Percentiles rank a stretch among this genome's conserved stretches.
phyloP scores from a whole-genome alignment of 2,888 invertebrate species.

The Mesochorus sp. region DNA sequence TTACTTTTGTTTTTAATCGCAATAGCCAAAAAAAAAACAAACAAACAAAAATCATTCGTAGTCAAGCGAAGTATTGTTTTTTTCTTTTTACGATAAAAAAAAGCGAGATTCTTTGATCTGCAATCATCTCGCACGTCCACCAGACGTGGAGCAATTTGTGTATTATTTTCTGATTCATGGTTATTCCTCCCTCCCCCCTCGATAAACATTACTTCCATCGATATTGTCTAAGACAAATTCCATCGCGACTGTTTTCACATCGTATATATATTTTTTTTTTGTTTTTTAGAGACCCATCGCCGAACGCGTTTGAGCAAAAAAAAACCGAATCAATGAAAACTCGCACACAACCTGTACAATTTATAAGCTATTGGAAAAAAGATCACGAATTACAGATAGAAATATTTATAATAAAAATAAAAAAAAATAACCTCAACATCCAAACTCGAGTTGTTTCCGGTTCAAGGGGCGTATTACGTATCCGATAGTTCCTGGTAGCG shows the following conservation, averaged over 20 bases:
- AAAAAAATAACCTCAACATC: conserved; percentile 9
- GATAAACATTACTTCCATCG: conserved; percentile 7
- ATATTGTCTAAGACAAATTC: conserved; percentile 2
- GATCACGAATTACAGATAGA: conserved; percentile 48
- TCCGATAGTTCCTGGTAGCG: conserved; percentile 92
- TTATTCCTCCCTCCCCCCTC: no score
- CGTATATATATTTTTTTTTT: background rate
- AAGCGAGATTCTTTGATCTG: background rate
- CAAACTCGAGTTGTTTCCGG: background rate
- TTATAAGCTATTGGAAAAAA: conserved; percentile 48
- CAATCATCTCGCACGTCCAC: background rate
- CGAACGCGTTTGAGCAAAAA: background rate
- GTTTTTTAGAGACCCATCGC: background rate
- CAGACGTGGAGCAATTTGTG: background rate
- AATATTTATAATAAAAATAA: conserved; percentile 49
- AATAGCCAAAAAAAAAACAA: conserved; percentile 28
- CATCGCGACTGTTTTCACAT: background rate
- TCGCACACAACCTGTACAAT: conserved; percentile 9
- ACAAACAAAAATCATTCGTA: conserved; percentile 30
- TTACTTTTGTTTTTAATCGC: background rate
- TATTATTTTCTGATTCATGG: background rate
- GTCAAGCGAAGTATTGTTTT: conserved; percentile 46
- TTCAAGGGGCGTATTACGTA: conserved; percentile 73
- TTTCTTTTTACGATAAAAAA: background rate
- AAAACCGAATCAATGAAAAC: background rate